A percentile compares a stretch with the other conserved stretches of the same genome.
Evolutionary conservation across 2,888 invertebrate species (phyloP).

Genomic region (Phyto melanocephala): DNA sequence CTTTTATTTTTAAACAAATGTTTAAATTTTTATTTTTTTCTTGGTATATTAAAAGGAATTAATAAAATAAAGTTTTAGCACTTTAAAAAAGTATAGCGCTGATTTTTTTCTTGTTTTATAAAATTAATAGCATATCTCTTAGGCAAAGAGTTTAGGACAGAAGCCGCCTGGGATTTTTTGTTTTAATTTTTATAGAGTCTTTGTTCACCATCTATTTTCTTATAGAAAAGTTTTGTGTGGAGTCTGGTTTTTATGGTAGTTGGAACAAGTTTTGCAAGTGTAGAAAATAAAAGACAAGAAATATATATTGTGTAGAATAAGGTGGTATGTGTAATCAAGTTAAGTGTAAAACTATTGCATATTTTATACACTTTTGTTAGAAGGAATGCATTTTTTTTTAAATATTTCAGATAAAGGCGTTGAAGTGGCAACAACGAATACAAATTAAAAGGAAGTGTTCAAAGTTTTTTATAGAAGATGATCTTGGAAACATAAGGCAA

Average conservation of each 20-base stretch:
- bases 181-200: neutral
- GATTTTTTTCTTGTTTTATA: constrained; percentile 13
- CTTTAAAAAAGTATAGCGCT: constrained; percentile 7
- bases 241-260: constrained; percentile 16
- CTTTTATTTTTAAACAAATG: constrained; percentile 19
- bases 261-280: neutral
- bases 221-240: neutral
- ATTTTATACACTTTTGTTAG: neutral
- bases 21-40: no score
- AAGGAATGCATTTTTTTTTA: no score
- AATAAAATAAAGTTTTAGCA: constrained; percentile 13
- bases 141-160: constrained; percentile 4
- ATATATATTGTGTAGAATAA: no score
- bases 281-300: no score
- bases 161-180: neutral
- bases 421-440: neutral
- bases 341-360: neutral
- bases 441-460: neutral
- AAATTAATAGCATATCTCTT: constrained; percentile 52
- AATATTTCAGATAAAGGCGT: neutral
- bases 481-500: no score
- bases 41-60: neutral
- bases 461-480: no score
- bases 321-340: no score
- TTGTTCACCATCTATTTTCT: neutral